Conservation (phyloP, 2,113 vertebrate species). For the Marcusenius ussheri region DNA sequence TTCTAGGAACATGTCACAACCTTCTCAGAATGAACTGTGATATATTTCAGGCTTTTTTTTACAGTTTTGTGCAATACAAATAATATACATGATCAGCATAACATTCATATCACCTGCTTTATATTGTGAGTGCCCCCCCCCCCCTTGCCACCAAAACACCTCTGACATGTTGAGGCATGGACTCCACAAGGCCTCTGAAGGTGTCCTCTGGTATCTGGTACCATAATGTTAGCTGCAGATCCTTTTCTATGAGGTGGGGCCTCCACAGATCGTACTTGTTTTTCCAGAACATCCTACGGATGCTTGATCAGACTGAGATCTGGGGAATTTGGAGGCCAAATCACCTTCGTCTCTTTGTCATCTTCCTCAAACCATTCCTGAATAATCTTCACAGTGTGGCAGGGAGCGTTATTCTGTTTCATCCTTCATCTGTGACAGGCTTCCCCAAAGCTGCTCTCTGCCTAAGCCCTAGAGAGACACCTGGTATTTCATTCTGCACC, state of each 20-base stretch:
- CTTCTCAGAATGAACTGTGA: background rate
- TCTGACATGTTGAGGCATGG: background rate
- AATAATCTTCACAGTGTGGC: too few relatives aligned
- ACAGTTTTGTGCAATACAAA: background rate
- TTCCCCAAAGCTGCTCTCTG: too few relatives aligned
- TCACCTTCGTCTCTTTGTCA: too few relatives aligned
- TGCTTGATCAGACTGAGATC: background rate
- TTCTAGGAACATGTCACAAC: background rate
- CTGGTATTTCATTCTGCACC: too few relatives aligned
- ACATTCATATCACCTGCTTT: background rate
- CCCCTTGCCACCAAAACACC: background rate
- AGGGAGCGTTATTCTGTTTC: too few relatives aligned
- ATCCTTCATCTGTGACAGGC: too few relatives aligned
- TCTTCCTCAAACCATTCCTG: too few relatives aligned
- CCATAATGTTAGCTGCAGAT: too few relatives aligned
- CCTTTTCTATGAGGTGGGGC: too few relatives aligned
- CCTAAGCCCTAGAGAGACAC: too few relatives aligned
- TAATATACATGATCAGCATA: background rate
- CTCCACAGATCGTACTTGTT: background rate
- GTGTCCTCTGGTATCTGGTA: too few relatives aligned
- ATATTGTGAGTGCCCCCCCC: background rate
- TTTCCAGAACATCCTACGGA: background rate
- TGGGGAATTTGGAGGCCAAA: too few relatives aligned
- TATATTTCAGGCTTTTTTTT: background rate
- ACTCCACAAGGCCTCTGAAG: background rate